Evolutionary conservation across 1,140 invertebrate species (phyloP).

Genomic region (Megathymus violae): DNA sequence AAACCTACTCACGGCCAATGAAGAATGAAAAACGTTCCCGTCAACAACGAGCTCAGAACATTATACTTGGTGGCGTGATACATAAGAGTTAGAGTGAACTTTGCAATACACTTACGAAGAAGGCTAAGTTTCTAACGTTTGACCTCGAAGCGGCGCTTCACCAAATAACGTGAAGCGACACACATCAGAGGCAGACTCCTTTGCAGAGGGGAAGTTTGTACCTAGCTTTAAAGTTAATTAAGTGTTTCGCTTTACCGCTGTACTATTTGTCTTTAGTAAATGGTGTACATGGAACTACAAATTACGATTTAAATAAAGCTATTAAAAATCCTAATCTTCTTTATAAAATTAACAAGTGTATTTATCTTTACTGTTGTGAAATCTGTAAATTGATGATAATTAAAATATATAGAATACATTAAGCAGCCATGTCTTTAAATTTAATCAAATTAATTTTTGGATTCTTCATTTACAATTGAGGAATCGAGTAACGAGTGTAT

Average conservation of each 20-base stretch:
- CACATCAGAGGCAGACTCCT: slow-evolving; percentile 39
- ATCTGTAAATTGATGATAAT: too few relatives aligned
- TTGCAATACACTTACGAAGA: slow-evolving; percentile 54
- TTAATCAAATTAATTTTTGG: too few relatives aligned
- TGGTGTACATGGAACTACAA: neutral
- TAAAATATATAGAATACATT: too few relatives aligned
- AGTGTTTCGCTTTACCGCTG: slow-evolving; percentile 38
- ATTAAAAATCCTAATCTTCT: neutral
- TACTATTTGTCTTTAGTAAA: neutral
- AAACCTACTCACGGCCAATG: slow-evolving; percentile 41
- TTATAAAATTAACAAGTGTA: too few relatives aligned
- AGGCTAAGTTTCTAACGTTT: slow-evolving; percentile 49
- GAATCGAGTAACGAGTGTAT: too few relatives aligned
- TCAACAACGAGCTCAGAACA: slow-evolving; percentile 35
- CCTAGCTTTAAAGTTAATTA: slow-evolving; percentile 68
- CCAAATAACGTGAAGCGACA: slow-evolving; percentile 50
- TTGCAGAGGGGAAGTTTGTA: slow-evolving; percentile 44
- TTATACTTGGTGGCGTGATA: slow-evolving; percentile 37
- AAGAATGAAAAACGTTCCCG: slow-evolving; percentile 48
- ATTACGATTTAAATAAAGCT: slow-evolving; percentile 30
- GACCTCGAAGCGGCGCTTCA: slow-evolving; percentile 46
- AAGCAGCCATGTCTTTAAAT: too few relatives aligned
- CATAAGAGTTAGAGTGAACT: slow-evolving; percentile 47
- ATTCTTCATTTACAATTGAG: too few relatives aligned
- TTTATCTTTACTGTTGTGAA: too few relatives aligned